These are phyloP conservation scores for Pantherophis alleghaniensis DNA, from an alignment of 2,797 vertebrate genomes.

Conservation along the genomic window DNA sequence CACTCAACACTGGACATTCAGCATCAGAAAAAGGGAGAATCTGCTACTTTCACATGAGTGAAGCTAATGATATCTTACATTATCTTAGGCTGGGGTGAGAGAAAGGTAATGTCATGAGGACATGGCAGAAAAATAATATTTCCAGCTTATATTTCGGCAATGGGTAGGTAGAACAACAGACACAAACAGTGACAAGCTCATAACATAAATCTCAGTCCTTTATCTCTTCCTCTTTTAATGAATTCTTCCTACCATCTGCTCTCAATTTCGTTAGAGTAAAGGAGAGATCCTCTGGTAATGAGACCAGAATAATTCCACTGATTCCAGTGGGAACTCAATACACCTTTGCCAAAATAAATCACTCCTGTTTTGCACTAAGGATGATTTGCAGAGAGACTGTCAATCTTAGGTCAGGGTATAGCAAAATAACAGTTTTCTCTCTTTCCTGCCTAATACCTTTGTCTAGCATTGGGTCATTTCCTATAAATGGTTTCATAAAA, in stretches of 20 bases:
- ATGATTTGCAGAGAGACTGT: slow-evolving; percentile 23
- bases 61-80: background rate
- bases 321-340: background rate
- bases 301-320: slow-evolving; percentile 35
- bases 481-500: slow-evolving; percentile 50
- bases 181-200: rapidly evolving
- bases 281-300: background rate
- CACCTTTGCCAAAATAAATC: slow-evolving; percentile 41
- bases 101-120: background rate
- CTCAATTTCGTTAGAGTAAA: slow-evolving; percentile 31
- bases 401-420: slow-evolving; percentile 47
- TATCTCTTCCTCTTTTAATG: slow-evolving; percentile 43
- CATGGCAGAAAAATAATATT: background rate
- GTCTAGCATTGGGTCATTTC: slow-evolving; percentile 40
- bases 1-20: background rate
- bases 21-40: background rate
- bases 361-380: background rate
- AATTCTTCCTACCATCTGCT: slow-evolving; percentile 21
- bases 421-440: slow-evolving; percentile 36
- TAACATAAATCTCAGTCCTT: background rate
- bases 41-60: background rate
- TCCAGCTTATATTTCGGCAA: background rate
- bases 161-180: background rate
- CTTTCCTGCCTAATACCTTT: slow-evolving; percentile 13
- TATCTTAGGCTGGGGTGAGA: background rate